Conservation (phyloP, 2,113 vertebrate genomes). For the Neogale vison region DNA sequence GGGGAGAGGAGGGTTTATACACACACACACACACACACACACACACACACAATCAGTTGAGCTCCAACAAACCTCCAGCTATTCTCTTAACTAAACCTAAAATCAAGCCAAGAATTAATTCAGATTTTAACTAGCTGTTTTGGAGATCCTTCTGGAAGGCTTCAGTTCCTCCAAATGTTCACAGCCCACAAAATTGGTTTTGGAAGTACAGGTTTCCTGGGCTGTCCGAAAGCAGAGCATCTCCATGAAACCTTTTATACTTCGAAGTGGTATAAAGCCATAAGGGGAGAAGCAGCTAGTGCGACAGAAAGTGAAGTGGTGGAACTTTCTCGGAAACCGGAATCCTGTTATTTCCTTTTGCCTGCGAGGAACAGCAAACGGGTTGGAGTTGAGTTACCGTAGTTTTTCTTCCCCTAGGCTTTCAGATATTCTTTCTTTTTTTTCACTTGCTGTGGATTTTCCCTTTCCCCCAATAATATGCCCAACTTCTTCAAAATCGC, state of each 20-base stretch:
- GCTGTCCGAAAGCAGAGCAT: background rate
- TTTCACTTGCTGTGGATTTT: background rate
- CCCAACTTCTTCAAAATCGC: background rate
- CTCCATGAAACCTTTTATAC: background rate
- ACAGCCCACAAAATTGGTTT: slow-evolving; percentile 51
- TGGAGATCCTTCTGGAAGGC: slow-evolving; percentile 39
- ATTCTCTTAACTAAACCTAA: slow-evolving; percentile 29
- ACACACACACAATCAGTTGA: background rate
- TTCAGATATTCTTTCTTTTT: slow-evolving; percentile 15
- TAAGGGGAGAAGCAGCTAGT: background rate
- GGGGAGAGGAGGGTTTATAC: background rate
- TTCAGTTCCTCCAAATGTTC: slow-evolving; percentile 52
- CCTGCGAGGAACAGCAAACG: slow-evolving; percentile 26
- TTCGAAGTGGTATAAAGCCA: background rate
- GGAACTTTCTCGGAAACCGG: background rate
- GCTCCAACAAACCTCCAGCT: slow-evolving; percentile 38
- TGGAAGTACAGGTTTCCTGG: background rate
- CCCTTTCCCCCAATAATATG: background rate
- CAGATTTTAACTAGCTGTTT: slow-evolving; percentile 53
- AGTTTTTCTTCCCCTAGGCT: slow-evolving; percentile 23
- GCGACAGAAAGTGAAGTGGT: background rate
- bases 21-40: background rate
- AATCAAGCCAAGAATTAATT: slow-evolving; percentile 39
- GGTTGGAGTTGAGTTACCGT: slow-evolving; percentile 30
- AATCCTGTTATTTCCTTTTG: slow-evolving; percentile 12